Evolutionary conservation across 2,113 vertebrate genomes (phyloP), one percentile per base, ranked within the genome.

Genomic region (Opisthocomus hoazin): DNA sequence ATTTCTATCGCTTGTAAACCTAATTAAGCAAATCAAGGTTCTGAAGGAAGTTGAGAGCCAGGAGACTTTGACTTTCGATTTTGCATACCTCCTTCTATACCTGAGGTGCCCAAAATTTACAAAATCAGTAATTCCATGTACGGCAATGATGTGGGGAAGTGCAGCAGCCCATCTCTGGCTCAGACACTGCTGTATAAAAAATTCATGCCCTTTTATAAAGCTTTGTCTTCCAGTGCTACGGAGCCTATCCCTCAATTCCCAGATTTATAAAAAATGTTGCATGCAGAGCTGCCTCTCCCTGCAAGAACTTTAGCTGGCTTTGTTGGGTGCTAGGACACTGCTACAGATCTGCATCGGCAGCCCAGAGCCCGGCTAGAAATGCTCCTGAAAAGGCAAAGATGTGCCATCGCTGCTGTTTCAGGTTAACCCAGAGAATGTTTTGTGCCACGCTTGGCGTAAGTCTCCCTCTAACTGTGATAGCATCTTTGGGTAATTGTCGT

Each of bases 1-100:
- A 53, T 45, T 93, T 90, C 94, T 87, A 46, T 60, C 80, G 85
- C 45, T 86, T 29, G 83, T 85, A 80, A 90, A 86, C 32, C 79
- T 84, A 84, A 93, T 89, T 90, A 90, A 92, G 83, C 60, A 89
- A 66, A 80, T 92, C 3, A 3, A 46, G 54, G 20, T 83, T 92
- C 75, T 92, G 75, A 80, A 86, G 64, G 53, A 69, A 88, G 45
- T 11, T 85, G 68, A 84, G 71, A 94, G 36, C 22, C 56, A 65
- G 51, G 83, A 86, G 58, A 50, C 32, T 57, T 77, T 77, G 48
- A 32, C 27, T 76, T 85, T 27, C 1, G n/a, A 39, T 63, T 57
- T 43, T 70, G 58, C 27, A 11, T 48, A 37, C 23, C 2, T 81
- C 29, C 21, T 89, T 32, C 15, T 39, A 1, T 27, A 63, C 18